Base-by-base conservation (phyloP, 1,140 invertebrate species). In the Teleopsis dalmanni region DNA sequence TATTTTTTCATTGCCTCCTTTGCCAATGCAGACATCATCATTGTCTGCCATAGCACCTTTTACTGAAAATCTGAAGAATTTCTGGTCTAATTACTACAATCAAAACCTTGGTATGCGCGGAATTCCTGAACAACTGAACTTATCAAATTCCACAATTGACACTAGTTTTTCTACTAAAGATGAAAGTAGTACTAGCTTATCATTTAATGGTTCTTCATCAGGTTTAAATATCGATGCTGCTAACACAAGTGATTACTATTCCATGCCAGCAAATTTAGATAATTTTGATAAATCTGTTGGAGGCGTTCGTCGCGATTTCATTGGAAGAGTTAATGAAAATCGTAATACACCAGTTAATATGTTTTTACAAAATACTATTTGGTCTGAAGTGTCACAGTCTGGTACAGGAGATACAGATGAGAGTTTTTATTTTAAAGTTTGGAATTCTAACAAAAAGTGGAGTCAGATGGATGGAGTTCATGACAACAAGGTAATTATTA, bases 1-100 rank as follows among this genome's bases (percentile, higher is more conserved):
- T n/a, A n/a, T n/a, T n/a, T n/a, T n/a, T n/a, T 18, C 2, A 14
- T 19, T 14, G 34, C 14, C 34, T 3, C 34, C 16, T 7, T 14
- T 10, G n/a, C n/a, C n/a, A 35, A 9, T 35, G 5, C 34, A 14
- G 19, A 16, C 18, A 5, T 13, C 25, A 23, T 53, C 52, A 6
- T 16, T 49, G 9, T 29, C 45, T 25, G 22, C 21, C 21, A 38
- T 42, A 26, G 45, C 38, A 22, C 48, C 52, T 27, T 45, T 47
- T 16, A 45, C 37, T n/a, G 13, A 48, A 44, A 43, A 49, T 43
- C 36, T 56, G 18, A 47, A 48, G 25, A 53, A 53, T 37, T 57
- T 57, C 27, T 57, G 55, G 55, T 33, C 44, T 10, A 57, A 57
- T 26, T 54, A 52, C 26, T 49, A 56, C 23, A 51, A 52, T 23